Evolutionary conservation across 1,140 invertebrate genomes (phyloP).

Genomic region (Drosophila dunni): DNA sequence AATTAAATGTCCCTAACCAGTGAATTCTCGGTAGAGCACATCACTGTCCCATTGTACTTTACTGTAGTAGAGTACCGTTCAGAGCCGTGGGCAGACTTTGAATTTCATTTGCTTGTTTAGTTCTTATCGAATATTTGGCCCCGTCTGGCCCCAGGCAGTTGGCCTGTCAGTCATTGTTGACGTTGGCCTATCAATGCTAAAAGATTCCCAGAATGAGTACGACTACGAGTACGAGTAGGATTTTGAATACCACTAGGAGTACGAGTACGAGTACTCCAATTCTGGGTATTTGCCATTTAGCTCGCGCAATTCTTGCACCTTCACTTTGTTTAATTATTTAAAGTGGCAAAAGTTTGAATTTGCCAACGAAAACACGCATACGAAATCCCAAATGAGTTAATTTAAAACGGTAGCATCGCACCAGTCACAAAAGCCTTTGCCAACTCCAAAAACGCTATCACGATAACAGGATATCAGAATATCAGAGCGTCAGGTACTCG

Average conservation of each 20-base stretch:
- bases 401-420: conserved; percentile 48
- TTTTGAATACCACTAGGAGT: neutral
- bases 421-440: neutral
- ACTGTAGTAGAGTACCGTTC: conserved; percentile 12
- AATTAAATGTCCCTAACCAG: no score
- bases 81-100: conserved; percentile 31
- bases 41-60: conserved; percentile 22
- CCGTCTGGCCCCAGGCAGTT: conserved; percentile 56
- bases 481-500: conserved; percentile 10
- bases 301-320: neutral
- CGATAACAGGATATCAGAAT: conserved; percentile 7
- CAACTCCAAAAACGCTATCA: neutral
- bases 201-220: conserved; percentile 17
- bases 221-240: neutral
- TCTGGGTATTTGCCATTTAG: conserved; percentile 14
- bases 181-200: conserved; percentile 61
- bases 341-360: conserved; percentile 62
- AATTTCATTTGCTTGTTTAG: conserved; percentile 73
- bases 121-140: conserved; percentile 69
- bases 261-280: neutral
- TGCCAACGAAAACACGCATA: conserved; percentile 60
- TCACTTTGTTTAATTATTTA: conserved; percentile 74
- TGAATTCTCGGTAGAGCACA: neutral
- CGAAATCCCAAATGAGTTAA: conserved; percentile 80
- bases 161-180: conserved; percentile 48